Evolutionary conservation across 2,797 vertebrate species (phyloP), one percentile per base, ranked within the genome.

Genomic region (Miichthys miiuy): DNA sequence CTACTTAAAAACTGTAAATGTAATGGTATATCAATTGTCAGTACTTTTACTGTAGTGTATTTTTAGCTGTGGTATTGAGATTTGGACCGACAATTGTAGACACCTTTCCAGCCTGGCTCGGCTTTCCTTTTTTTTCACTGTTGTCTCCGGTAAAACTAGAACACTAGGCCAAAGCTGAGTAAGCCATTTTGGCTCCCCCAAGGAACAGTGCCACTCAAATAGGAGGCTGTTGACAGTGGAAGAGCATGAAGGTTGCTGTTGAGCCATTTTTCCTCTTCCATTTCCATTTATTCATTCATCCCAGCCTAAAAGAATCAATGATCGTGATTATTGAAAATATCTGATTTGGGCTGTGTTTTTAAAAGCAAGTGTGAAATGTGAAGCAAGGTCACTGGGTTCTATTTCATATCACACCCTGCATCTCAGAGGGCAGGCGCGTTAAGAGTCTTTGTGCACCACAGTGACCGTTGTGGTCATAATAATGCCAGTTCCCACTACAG

Each of bases 361-460:
- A 38, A 38, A 38, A 38, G 34, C 34, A 38, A 38, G 8, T 38
- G 58, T 20, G 18, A 21, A 34, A 38, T 16, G 47, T 25, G 56
- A 68, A n/a, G n/a, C 34, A 51, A 82, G 85, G 86, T 92, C 86
- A 85, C 14, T 0, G 80, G 83, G 88, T 92, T 91, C 68, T 68
- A 0, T 11, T 17, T 57, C 61, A n/a, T 80, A 68, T 84, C 77
- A 20, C 48, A 6, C 5, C 51, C 52, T 75, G 62, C 62, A 80
- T 88, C 52, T 48, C 60, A 16, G 58, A 66, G 65, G 56, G 67
- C 56, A 54, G 67, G 44, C 17, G 16, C 2, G 46, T 57, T 56
- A 30, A n/a, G 42, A 1, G 64, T 38, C 57, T 70, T 8, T 16
- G 30, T 54, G 62, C 34, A 61, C 57, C 38, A 21, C 75, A 77